Base-by-base conservation (phyloP, 2,888 invertebrate genomes). In the Hydriomena furcata region DNA sequence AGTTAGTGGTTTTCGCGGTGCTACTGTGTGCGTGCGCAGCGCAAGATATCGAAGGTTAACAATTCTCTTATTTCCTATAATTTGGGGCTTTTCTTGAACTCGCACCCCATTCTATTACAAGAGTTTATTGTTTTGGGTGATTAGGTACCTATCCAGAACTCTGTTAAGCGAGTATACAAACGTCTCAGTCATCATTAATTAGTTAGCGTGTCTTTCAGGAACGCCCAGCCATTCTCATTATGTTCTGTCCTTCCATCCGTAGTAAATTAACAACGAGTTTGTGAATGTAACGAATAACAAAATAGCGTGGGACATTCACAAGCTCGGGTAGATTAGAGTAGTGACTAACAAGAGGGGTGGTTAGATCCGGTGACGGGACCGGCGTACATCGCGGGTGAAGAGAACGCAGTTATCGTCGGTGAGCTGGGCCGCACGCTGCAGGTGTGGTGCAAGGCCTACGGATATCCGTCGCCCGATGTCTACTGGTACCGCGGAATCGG, bases 401-500 rank as follows among this genome's bases (percentile, higher is more conserved):
- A 91, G 59, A 92, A 93, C 70, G 86, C 92, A 10, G 91, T 91
- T 48, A 91, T 95, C 58, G 92, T 94, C 34, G 96, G 95, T 12
- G 92, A 94, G 53, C 84, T 97, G 61, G 94, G 94, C 60, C 91
- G 92, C 20, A 94, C 95, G 20, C 92, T 95, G 32, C 79, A 91
- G 47, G 85, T 97, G 34, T 93, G 94, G 66, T 97, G 97, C 80
- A 94, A 94, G 65, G 96, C 96, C 24, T 93, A 95, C 78, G 97
- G 97, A 34, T 93, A 93, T 91, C 97, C 97, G 0, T 80, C 91
- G 52, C 97, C 97, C 0, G 84, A 92, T 36, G 94, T 97, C 35
- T 94, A 94, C 61, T 97, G 97, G 97, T 96, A 96, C 95, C 93
- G 94, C 49, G 95, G 95, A 32, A 92, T 93, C 30, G 90, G 91